phyloP scores from a whole-genome alignment of 2,797 vertebrate species.

The Microctenopoma lineatum region DNA sequence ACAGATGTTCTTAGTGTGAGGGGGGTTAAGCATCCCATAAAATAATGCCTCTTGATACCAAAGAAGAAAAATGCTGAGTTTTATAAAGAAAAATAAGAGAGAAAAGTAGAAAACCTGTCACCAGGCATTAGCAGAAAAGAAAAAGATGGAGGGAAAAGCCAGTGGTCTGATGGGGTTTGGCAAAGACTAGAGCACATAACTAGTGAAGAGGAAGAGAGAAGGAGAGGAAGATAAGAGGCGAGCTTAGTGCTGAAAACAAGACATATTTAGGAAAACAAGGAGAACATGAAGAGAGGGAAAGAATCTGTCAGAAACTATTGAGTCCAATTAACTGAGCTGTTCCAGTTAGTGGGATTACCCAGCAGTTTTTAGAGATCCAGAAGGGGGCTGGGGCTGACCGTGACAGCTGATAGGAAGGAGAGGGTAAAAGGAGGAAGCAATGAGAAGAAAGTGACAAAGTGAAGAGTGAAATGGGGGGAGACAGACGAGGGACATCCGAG shows the following conservation, averaged over 20 bases:
- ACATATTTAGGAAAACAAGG: conserved; percentile 47
- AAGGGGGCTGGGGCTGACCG: conserved; percentile 7
- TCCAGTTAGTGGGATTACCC: conserved; percentile 69
- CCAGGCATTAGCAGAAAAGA: conserved; percentile 21
- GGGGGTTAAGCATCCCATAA: conserved; percentile 19
- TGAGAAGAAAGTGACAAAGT: conserved; percentile 24
- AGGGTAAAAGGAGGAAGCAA: conserved; percentile 8
- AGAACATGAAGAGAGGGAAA: conserved; percentile 26
- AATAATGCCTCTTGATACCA: conserved; percentile 29
- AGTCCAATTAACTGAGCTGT: conserved; percentile 66
- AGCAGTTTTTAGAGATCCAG: conserved; percentile 35
- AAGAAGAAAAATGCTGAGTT: conserved; percentile 38
- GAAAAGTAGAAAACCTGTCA: conserved; percentile 25
- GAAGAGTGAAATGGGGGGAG: conserved; percentile 5
- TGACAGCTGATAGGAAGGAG: conserved; percentile 20
- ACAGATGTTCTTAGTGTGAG: conserved; percentile 19
- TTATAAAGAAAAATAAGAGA: conserved; percentile 30
- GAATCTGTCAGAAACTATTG: conserved; percentile 62
- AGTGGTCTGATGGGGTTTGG: conserved; percentile 29
- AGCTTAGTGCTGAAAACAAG: conserved; percentile 22
- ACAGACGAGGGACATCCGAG: conserved; percentile 37
- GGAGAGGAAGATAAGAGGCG: conserved; percentile 1
- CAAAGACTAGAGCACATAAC: conserved; percentile 28
- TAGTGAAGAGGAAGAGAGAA: conserved; percentile 1
- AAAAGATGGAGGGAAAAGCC: conserved; percentile 19